Percentiles rank a stretch among this genome's conserved stretches.
Evolutionary conservation across 2,888 invertebrate genomes (phyloP).

Genomic region (Mimachlamys varia): DNA sequence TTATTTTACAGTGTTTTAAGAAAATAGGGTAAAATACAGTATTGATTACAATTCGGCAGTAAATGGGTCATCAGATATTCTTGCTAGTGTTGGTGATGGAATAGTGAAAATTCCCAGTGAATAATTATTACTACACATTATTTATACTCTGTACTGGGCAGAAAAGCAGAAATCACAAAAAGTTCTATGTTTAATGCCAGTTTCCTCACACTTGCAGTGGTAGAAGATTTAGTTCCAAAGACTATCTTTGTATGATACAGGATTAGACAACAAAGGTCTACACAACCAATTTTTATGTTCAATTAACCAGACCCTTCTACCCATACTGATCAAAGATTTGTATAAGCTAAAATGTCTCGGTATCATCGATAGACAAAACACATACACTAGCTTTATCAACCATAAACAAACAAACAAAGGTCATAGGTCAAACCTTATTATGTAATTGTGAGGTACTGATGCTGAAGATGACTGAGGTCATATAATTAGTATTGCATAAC

Average conservation of each 20-base stretch:
- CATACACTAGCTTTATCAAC: background rate
- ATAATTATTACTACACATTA: too few species aligned
- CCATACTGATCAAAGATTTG: background rate
- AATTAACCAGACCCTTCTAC: background rate
- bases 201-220: too few species aligned
- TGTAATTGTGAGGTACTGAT: background rate
- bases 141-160: too few species aligned
- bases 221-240: too few species aligned
- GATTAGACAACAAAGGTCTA: background rate
- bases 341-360: background rate
- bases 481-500: background rate
- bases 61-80: too few species aligned
- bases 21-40: too few species aligned
- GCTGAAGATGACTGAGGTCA: background rate
- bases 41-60: too few species aligned
- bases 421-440: background rate
- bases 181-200: too few species aligned
- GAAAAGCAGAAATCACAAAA: too few species aligned
- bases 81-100: too few species aligned
- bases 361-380: background rate
- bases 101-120: too few species aligned
- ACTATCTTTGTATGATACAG: background rate
- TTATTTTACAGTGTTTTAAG: too few species aligned
- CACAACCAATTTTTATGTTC: background rate
- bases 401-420: background rate